Evolutionary conservation across 1,140 invertebrate genomes (phyloP), one percentile per base, ranked within the genome.

Genomic region (Coptotermes formosanus): DNA sequence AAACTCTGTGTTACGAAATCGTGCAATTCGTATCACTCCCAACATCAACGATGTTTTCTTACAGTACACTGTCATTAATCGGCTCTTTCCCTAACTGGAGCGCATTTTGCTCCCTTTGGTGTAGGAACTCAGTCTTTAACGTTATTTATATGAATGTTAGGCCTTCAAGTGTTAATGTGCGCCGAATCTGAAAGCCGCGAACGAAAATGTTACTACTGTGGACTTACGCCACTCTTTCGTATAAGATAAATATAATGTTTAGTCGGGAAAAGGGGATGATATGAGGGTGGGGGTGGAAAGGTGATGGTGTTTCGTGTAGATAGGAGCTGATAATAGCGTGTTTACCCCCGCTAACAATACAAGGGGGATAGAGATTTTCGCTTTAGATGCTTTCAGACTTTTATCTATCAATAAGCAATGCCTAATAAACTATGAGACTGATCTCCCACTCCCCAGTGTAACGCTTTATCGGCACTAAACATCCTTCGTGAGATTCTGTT

Each of bases 301-400:
- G 64, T 75, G 64, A 75, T 30, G 64, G 64, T 75, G 64, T 75
- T 30, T 25, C 64, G 25, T 75, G 64, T 75, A 25, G 64, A 75
- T 75, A 75, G 64, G 64, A 75, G 64, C 64, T 75, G 64, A 75
- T 75, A 75, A 75, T 75, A 25, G 64, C 14, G 9, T 75, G 64
- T 75, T 75, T 75, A 75, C 64, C 25, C 14, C 64, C 8, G 25
- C 64, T 25, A 30, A 25, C 64, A 75, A 75, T 75, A n/a, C 25
- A 30, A 6, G n/a, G 64, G 64, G n/a, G 21, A n/a, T 75, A 75
- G 64, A 75, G 64, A 75, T 75, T 75, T 75, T 75, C 64, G 9
- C n/a, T 75, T 75, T 75, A 75, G 64, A 75, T 75, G 64, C 25
- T 75, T 75, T 30, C 64, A 75, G 64, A 75, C 25, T 30, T 64